Evolutionary conservation across 1,140 invertebrate species (phyloP).

Genomic region (Cardiocondyla obscurior): DNA sequence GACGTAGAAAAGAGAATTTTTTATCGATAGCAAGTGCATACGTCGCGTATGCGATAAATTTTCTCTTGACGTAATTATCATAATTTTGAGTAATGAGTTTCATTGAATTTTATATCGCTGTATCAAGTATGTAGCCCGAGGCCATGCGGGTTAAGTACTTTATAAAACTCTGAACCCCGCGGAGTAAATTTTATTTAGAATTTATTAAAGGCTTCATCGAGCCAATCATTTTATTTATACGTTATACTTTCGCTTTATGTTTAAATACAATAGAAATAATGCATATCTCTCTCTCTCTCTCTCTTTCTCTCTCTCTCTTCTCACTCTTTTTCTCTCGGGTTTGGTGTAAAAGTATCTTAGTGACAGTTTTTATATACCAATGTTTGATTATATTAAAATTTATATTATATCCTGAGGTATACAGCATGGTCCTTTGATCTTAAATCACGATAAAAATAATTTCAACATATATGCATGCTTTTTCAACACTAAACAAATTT

Average conservation of each 20-base stretch:
- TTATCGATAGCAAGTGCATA: not conserved
- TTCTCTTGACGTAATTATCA: not conserved
- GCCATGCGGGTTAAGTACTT: not conserved
- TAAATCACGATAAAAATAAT: not conserved
- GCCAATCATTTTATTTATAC: not conserved
- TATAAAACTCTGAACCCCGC: not conserved
- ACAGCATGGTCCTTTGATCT: not conserved
- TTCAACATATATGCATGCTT: not conserved
- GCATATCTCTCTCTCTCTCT: not conserved
- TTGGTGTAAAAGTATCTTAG: constrained; percentile 9
- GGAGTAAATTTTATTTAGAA: constrained; percentile 9
- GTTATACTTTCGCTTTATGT: not conserved
- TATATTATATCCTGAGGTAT: not conserved
- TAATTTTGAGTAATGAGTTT: not conserved
- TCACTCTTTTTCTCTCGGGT: not conserved
- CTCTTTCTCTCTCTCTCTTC: not conserved
- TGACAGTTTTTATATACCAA: not conserved
- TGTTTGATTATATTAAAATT: constrained; percentile 1
- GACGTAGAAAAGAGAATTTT: not conserved
- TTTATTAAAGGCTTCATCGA: not conserved
- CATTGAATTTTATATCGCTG: not conserved
- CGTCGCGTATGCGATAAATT: not conserved
- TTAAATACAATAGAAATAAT: not conserved
- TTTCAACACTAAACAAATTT: not conserved
- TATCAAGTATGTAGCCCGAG: not conserved